Evolutionary conservation across 2,888 invertebrate genomes (phyloP).

Genomic region (Melolontha melolontha): DNA sequence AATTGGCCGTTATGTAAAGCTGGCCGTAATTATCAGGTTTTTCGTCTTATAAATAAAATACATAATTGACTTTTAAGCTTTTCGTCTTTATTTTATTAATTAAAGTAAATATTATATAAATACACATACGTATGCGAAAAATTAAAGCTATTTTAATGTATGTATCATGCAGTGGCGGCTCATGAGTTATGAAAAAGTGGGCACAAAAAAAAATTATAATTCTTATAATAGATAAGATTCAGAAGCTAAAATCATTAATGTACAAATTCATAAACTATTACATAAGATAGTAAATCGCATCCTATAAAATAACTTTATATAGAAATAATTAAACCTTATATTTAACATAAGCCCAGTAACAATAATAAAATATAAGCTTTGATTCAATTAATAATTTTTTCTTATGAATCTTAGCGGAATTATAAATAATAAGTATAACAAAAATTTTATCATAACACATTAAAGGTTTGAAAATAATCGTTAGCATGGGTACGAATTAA

Average conservation of each 20-base stretch:
- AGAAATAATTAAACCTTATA: conserved; percentile 61
- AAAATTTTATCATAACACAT: conserved; percentile 70
- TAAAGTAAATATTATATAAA: too few species aligned
- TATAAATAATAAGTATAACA: conserved; percentile 68
- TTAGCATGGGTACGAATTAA: conserved; percentile 74
- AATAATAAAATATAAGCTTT: conserved; percentile 68
- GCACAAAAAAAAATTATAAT: too few species aligned
- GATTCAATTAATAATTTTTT: conserved; percentile 70
- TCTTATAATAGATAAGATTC: conserved; percentile 65
- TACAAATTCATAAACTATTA: conserved; percentile 72
- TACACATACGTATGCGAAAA: too few species aligned
- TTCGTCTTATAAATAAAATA: too few species aligned
- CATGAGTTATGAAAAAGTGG: too few species aligned
- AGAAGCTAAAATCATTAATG: conserved; percentile 71
- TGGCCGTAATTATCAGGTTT: too few species aligned
- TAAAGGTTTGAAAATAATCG: conserved; percentile 74
- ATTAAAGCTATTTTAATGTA: too few species aligned
- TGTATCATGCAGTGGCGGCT: too few species aligned
- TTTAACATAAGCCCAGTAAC: conserved; percentile 67
- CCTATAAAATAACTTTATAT: conserved; percentile 65
- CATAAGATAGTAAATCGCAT: too few species aligned
- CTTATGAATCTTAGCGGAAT: conserved; percentile 68
- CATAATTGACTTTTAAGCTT: too few species aligned
- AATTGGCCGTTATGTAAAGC: too few species aligned
- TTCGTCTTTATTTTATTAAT: too few species aligned